Evolutionary conservation across 2,113 vertebrate species (phyloP).

Genomic region (Lipophrys pholis): DNA sequence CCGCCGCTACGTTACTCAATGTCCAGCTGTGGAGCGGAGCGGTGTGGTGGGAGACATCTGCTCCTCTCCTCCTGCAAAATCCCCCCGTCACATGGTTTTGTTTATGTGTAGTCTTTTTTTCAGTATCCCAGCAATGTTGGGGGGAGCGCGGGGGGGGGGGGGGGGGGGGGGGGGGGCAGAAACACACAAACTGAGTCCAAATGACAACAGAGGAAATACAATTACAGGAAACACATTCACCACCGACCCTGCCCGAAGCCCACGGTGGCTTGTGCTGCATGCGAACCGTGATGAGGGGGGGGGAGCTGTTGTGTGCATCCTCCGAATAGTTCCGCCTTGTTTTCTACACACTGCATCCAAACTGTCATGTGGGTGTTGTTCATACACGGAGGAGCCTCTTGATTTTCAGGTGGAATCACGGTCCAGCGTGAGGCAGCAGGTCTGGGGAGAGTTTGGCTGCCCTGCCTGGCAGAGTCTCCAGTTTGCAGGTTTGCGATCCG

Average conservation of each 20-base stretch:
- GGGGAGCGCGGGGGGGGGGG: no score
- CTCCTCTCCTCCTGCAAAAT: slow-evolving; percentile 73
- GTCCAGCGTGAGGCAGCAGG: slow-evolving; percentile 63
- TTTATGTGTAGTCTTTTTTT: slow-evolving; percentile 76
- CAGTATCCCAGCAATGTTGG: slow-evolving; percentile 67
- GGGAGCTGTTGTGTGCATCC: slow-evolving; percentile 33
- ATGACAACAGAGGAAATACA: slow-evolving; percentile 82
- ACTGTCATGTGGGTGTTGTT: no score
- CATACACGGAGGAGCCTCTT: background rate
- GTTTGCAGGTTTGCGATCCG: slow-evolving; percentile 49
- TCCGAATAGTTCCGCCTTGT: slow-evolving; percentile 32
- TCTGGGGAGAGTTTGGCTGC: slow-evolving; percentile 57
- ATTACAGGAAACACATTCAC: slow-evolving; percentile 78
- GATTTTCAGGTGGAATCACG: slow-evolving; percentile 44
- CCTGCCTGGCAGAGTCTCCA: slow-evolving; percentile 40
- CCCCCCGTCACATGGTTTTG: slow-evolving; percentile 83
- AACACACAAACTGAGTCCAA: slow-evolving; percentile 76
- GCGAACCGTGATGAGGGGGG: slow-evolving; percentile 51
- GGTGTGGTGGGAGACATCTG: slow-evolving; percentile 77
- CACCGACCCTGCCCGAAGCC: slow-evolving; percentile 64
- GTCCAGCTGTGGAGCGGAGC: slow-evolving; percentile 66
- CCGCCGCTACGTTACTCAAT: slow-evolving; percentile 72
- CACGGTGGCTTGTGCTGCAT: slow-evolving; percentile 67
- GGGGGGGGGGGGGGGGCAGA: slow-evolving; percentile 5
- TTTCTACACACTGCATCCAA: no score